Percentiles rank a stretch among this genome's conserved stretches.
Evolutionary conservation across 2,113 vertebrate genomes (phyloP).

Genomic region (Tachysurus fulvidraco): DNA sequence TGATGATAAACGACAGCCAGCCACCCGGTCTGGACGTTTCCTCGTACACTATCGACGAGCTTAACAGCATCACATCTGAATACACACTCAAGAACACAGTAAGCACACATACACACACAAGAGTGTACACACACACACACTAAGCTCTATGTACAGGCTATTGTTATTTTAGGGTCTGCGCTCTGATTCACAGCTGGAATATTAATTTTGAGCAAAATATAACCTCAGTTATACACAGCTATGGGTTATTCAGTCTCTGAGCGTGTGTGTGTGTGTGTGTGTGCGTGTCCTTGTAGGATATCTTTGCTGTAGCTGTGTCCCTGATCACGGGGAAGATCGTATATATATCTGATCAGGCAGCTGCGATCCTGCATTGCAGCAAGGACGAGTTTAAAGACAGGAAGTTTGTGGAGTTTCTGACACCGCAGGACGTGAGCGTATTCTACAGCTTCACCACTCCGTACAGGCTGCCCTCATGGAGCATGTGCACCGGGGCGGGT

Average conservation of each 20-base stretch:
- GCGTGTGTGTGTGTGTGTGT: slow-evolving; percentile 31
- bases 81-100: slow-evolving; percentile 74
- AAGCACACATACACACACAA: slow-evolving; percentile 49
- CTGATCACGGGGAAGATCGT: slow-evolving; percentile 87
- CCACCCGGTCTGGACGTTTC: slow-evolving; percentile 69
- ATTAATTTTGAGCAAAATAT: not conserved
- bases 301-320: slow-evolving; percentile 89
- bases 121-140: slow-evolving; percentile 11
- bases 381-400: slow-evolving; percentile 80
- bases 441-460: slow-evolving; percentile 92
- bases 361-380: slow-evolving; percentile 84
- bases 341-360: slow-evolving; percentile 90
- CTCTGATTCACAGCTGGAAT: not conserved
- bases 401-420: slow-evolving; percentile 92
- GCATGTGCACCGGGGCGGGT: slow-evolving; percentile 82
- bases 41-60: slow-evolving; percentile 75
- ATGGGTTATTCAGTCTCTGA: not conserved
- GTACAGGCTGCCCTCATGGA: slow-evolving; percentile 86
- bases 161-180: not conserved
- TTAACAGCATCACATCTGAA: slow-evolving; percentile 76
- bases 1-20: slow-evolving; percentile 75
- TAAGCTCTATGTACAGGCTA: not conserved
- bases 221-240: not conserved
- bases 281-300: slow-evolving; percentile 76
- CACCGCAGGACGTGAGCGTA: slow-evolving; percentile 87